These are phyloP conservation scores for Gnathochromis pfefferi DNA, from an alignment of 2,113 vertebrate genomes.

Conservation along the genomic window DNA sequence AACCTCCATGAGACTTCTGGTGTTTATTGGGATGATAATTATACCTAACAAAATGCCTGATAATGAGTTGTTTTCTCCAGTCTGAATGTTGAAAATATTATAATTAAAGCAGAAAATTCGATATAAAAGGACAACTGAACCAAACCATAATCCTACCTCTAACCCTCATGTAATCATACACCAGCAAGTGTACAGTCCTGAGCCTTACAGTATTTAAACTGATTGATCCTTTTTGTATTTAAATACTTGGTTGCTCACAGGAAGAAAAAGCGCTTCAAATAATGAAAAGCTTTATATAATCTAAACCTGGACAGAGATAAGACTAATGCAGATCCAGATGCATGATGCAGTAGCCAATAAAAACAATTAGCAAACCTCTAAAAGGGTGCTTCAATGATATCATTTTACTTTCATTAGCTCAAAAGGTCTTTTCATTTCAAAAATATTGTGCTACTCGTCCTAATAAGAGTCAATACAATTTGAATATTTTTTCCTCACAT, in stretches of 20 bases:
- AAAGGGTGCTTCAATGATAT: neutral
- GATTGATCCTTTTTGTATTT: neutral
- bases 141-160: neutral
- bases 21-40: neutral
- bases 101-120: neutral
- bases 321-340: neutral
- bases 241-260: neutral
- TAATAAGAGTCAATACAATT: neutral
- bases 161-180: neutral
- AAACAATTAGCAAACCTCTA: neutral
- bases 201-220: neutral
- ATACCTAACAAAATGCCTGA: neutral
- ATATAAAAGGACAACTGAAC: neutral
- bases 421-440: neutral
- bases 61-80: neutral
- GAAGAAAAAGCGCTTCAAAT: neutral
- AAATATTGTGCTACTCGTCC: neutral
- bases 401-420: slow-evolving; percentile 3
- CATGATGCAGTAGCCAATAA: neutral
- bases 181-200: neutral
- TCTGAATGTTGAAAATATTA: neutral
- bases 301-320: neutral
- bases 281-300: neutral
- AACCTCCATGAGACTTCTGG: neutral
- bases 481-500: neutral